Evolutionary conservation across 2,113 vertebrate genomes (phyloP), one percentile per base, ranked within the genome.

Genomic region (Odocoileus virginianus): DNA sequence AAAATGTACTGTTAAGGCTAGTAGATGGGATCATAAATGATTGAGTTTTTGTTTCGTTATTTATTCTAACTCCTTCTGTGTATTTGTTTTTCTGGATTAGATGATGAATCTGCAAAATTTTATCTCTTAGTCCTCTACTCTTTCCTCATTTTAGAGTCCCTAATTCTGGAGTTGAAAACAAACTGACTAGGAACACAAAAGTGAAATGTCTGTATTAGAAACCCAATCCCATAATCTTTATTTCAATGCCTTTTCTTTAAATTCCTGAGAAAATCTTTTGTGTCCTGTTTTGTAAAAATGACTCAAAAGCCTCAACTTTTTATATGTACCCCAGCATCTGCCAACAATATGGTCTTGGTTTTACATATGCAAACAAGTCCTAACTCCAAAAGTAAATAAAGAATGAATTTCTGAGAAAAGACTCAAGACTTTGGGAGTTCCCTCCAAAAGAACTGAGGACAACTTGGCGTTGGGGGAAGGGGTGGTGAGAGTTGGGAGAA

Each of bases 361-460:
- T 97, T 96, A 60, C 84, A 95, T 74, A 84, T 61, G 96, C 96
- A 97, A 96, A 98, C 85, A 96, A 94, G 87, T 43, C 87, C 71
- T 55, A 60, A 88, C 57, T 85, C 81, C 52, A 45, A 90, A 84
- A 97, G 96, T 67, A 97, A 97, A 96, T 74, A 96, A 71, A 93
- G 60, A 78, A 76, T 13, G 91, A 83, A 83, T 57, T 95, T 97
- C 93, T 74, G 60, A 88, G 76, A 52, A 91, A 79, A 92, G 82
- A 79, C 3, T 2, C 2, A 47, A 71, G 61, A 87, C 58, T 78
- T 27, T 64, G 58, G 89, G 91, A 86, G 47, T n/a, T 90, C 67
- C n/a, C 33, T 83, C 40, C 11, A 60, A 67, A 54, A 96, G 52
- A 3, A 30, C 9, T 6, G 28, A 71, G 82, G 12, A 74, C 43